phyloP scores from a whole-genome alignment of 2,113 vertebrate genomes.

The Micromys minutus region DNA sequence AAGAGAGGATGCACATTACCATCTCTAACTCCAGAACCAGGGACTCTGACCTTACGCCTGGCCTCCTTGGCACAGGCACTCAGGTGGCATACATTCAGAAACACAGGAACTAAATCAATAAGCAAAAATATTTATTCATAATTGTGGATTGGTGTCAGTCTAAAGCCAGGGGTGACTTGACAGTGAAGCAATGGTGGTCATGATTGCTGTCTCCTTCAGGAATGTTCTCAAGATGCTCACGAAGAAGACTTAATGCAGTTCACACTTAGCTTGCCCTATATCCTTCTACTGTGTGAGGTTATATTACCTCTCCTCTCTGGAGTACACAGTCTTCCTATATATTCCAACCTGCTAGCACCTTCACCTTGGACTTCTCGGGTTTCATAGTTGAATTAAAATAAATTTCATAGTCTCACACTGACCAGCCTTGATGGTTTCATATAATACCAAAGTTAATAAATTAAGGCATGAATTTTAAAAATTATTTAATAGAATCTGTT shows the following conservation, averaged over 20 bases:
- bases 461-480: not conserved
- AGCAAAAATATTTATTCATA: not conserved
- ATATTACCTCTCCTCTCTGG: not conserved
- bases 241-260: not conserved
- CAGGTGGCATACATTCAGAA: not conserved
- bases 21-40: too few relatives aligned
- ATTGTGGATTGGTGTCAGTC: not conserved
- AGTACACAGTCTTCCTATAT: not conserved
- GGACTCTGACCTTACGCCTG: not conserved
- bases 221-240: accelerated
- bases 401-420: not conserved
- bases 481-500: not conserved
- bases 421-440: not conserved
- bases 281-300: not conserved
- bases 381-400: not conserved
- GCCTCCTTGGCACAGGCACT: not conserved
- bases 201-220: not conserved
- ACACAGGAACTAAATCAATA: not conserved
- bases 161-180: too few relatives aligned
- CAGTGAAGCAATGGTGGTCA: not conserved
- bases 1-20: too few relatives aligned
- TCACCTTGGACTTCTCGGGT: not conserved
- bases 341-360: not conserved
- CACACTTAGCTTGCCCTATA: not conserved
- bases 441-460: not conserved